phyloP scores from a whole-genome alignment of 1,140 invertebrate species.

The Lethocerus indicus region DNA sequence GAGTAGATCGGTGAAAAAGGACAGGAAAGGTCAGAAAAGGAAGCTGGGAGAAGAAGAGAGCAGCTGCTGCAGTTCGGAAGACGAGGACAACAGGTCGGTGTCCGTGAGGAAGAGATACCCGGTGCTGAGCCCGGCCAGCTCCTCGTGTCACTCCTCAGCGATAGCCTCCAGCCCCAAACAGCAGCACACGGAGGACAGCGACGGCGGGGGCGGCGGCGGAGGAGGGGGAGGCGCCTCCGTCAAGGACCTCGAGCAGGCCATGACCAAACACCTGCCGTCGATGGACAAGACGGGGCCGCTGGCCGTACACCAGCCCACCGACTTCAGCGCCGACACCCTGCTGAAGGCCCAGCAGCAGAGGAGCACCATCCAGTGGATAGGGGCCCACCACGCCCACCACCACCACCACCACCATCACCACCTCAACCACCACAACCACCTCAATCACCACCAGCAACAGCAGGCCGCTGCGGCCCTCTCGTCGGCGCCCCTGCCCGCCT shows the following conservation, averaged over 20 bases:
- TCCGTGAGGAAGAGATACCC: constrained; percentile 25
- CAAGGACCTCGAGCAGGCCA: constrained; percentile 85
- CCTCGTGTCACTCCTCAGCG: constrained; percentile 31
- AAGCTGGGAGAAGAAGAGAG: constrained; percentile 32
- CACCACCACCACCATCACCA: constrained; percentile 39
- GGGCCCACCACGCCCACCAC: constrained; percentile 42
- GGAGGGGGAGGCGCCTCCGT: constrained; percentile 53
- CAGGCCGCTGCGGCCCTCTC: no score
- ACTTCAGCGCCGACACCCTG: constrained; percentile 72
- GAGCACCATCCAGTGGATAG: constrained; percentile 89
- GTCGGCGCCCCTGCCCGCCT: constrained; percentile 46
- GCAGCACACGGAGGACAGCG: constrained; percentile 22
- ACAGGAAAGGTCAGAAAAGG: constrained; percentile 31
- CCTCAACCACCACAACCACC: constrained; percentile 29
- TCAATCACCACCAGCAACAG: constrained; percentile 10
- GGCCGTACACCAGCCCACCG: constrained; percentile 58
- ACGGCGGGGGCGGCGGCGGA: constrained; percentile 39
- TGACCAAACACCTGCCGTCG: constrained; percentile 83
- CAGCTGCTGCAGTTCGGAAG: constrained; percentile 31
- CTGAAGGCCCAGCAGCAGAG: constrained; percentile 65
- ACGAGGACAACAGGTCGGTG: constrained; percentile 28
- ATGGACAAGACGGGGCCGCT: constrained; percentile 38
- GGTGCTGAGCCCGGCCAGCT: constrained; percentile 40
- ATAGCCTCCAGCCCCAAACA: constrained; percentile 24
- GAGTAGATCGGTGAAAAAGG: constrained; percentile 17